Evolutionary conservation across 2,113 vertebrate species (phyloP), one percentile per base, ranked within the genome.

Genomic region (Tinamus guttatus): DNA sequence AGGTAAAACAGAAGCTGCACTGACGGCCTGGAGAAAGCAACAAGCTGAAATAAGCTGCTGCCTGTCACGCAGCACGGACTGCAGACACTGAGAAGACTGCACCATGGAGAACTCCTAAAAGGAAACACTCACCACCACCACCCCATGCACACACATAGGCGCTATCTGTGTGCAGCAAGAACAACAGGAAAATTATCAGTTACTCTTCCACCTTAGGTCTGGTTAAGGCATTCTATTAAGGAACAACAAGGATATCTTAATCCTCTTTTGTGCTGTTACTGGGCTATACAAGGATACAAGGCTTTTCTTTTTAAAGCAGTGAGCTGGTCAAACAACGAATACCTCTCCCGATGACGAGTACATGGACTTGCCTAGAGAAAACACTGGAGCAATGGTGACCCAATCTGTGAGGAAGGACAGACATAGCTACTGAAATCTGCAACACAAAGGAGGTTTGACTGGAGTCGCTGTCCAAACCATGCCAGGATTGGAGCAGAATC

Each of bases 131-230:
- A 11, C 40, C 40, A 40, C 4, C 19, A 34, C 15, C 59, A 2
- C 1, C 11, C 30, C 34, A 21, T 52, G 47, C 7, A n/a, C 8
- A 40, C 2, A 7, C 3, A 11, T 0, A 2, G 2, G 5, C 3
- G 4, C 2, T 13, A 8, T 13, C 64, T 15, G 15, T 3, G 1
- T 20, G 14, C 38, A 47, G 16, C 5, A 4, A 49, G 38, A 89
- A 63, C 38, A 79, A 58, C 0, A 2, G 18, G 8, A 80, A 74
- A 85, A 93, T 0, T n/a, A 24, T 10, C 18, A 40, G 3, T 3
- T 68, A 4, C 11, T 12, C 34, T 38, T 49, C 24, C 3, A 3
- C 11, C 71, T 75, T 74, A 30, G 4, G 56, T n/a, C 51, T 75
- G n/a, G 19, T 76, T 63, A 68, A 80, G 13, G 65, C 3, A 40